Evolutionary conservation across 2,113 vertebrate genomes (phyloP).

Genomic region (Coreoperca whiteheadi): DNA sequence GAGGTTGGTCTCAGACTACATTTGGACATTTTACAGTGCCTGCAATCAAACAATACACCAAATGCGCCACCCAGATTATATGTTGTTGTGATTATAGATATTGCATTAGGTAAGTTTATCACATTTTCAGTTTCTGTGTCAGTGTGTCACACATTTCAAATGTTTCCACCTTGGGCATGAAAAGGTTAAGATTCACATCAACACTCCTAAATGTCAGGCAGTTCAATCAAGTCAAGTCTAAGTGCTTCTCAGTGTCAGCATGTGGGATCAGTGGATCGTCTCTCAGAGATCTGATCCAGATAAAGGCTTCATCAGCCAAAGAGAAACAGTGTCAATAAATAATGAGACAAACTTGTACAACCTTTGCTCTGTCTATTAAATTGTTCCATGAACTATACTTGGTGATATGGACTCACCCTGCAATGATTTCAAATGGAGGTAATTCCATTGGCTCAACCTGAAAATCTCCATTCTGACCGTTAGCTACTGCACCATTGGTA

Average conservation of each 20-base stretch:
- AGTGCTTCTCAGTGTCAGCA: background rate
- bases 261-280: background rate
- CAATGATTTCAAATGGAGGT: slow-evolving; percentile 93
- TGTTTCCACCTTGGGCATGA: background rate
- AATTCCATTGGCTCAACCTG: slow-evolving; percentile 83
- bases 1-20: background rate
- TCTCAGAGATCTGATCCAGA: background rate
- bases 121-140: background rate
- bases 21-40: background rate
- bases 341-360: background rate
- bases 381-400: background rate
- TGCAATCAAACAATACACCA: background rate
- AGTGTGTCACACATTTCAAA: background rate
- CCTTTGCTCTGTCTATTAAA: background rate
- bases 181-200: background rate
- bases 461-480: slow-evolving; percentile 49
- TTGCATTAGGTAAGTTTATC: background rate
- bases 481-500: slow-evolving; percentile 4
- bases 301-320: background rate
- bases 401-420: slow-evolving; percentile 84
- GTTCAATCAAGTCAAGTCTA: background rate
- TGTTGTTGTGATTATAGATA: background rate
- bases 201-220: background rate
- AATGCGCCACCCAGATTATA: background rate
- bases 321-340: background rate